These are phyloP conservation scores for Ceratotherium simum DNA, from an alignment of 2,113 vertebrate species.

Conservation along the genomic window DNA sequence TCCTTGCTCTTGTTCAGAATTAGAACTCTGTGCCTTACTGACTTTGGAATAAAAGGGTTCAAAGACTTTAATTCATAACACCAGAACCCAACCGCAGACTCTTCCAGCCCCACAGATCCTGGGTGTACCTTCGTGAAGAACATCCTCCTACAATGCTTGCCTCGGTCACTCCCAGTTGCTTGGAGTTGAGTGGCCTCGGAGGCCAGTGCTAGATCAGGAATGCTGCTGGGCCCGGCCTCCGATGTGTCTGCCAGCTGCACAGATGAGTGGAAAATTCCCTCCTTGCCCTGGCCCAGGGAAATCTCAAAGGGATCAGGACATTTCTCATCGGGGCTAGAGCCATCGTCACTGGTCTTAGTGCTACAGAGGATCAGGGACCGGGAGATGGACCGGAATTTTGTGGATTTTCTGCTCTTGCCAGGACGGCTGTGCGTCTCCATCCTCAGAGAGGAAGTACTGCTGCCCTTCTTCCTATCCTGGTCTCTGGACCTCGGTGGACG, in stretches of 20 bases:
- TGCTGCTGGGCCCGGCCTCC: conserved; percentile 67
- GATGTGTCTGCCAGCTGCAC: conserved; percentile 69
- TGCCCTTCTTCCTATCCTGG: conserved; percentile 85
- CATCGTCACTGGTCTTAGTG: conserved; percentile 90
- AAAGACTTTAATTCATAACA: not conserved
- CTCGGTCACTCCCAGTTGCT: conserved; percentile 75
- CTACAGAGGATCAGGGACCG: conserved; percentile 95
- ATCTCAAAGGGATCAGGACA: conserved; percentile 80
- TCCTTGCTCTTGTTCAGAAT: not conserved
- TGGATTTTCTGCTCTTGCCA: conserved; percentile 86
- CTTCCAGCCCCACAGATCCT: not conserved
- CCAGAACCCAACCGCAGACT: not conserved
- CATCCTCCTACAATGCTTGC: conserved; percentile 84
- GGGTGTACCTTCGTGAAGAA: conserved; percentile 93
- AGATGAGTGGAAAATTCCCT: conserved; percentile 79
- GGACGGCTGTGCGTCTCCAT: conserved; percentile 90
- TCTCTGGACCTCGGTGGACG: conserved; percentile 80
- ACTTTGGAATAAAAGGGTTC: not conserved
- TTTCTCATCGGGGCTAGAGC: conserved; percentile 90
- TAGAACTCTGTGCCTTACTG: not conserved
- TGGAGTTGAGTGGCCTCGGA: conserved; percentile 71
- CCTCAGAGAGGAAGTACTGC: conserved; percentile 85
- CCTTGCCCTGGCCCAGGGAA: conserved; percentile 67
- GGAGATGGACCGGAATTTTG: conserved; percentile 92
- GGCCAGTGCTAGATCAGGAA: conserved; percentile 72